phyloP scores from a whole-genome alignment of 2,113 vertebrate species.

The Vanacampus margaritifer region DNA sequence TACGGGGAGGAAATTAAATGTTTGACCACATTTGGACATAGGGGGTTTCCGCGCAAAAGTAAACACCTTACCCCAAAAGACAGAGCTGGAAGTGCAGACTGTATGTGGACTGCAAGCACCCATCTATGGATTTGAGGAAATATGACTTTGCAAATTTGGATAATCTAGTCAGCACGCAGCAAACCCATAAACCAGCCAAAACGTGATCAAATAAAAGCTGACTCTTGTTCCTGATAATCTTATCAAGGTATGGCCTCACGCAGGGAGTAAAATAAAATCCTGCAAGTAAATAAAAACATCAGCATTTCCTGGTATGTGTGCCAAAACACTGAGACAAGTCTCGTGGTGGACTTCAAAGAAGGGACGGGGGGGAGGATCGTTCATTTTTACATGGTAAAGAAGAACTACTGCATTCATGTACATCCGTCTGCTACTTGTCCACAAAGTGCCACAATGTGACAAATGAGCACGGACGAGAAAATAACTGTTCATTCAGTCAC shows the following conservation, averaged over 20 bases:
- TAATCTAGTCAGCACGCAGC: background rate
- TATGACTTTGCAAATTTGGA: background rate
- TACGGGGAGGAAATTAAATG: no score
- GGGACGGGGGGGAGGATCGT: no score
- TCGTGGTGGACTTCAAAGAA: constrained; percentile 8
- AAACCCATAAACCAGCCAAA: background rate
- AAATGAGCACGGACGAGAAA: constrained; percentile 1
- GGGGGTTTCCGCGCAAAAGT: no score
- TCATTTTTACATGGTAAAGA: background rate
- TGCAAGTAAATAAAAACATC: background rate
- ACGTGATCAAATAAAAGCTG: background rate
- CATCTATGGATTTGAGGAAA: background rate
- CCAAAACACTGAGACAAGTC: background rate
- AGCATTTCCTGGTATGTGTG: constrained; percentile 10
- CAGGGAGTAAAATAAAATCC: background rate
- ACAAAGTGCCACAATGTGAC: constrained; percentile 6
- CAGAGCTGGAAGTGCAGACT: no score
- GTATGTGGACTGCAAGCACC: no score
- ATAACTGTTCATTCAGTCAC: constrained; percentile 4
- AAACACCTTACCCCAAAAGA: no score
- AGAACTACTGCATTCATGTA: background rate
- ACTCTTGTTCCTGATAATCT: background rate
- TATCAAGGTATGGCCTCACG: background rate
- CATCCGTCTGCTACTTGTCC: constrained; percentile 6
- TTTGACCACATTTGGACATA: no score